Base-by-base conservation (phyloP, 2,888 invertebrate species). In the Lycia hirtaria region DNA sequence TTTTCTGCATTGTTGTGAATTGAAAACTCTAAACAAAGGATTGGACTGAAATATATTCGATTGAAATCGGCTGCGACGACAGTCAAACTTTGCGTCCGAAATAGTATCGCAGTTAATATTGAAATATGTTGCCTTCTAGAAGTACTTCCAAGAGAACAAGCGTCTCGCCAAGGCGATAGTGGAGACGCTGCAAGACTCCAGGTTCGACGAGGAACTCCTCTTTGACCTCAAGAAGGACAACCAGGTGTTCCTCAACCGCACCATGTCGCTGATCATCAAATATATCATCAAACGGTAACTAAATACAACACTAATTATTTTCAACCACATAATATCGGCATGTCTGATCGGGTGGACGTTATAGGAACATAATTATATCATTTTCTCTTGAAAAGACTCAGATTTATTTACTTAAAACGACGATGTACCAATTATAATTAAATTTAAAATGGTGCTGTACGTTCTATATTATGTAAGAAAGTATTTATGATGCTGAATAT, bases 161-260 rank as follows among this genome's bases (percentile, higher is more conserved):
- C 74, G 67, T 0, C 53, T 90, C 0, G 74, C 85, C 0, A 88
- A 86, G 49, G 70, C 77, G 0, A 79, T 84, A 20, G 85, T 90
- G 14, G 88, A 88, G 45, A 83, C 85, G 0, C 60, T 90, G 0
- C 89, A 90, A 51, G 88, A 90, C 67, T 44, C 73, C 6, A 76
- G 65, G 19, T 89, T 86, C 41, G 78, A 87, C 1, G 69, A 80
- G 1, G 87, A 90, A 43, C 66, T 90, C 12, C 76, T 88, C 1
- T 88, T 87, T 53, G 90, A 90, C 62, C 72, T 90, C 62, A 89
- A 85, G 78, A 89, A 89, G 60, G 89, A 90, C 60, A 90, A 90
- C 72, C 89, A 90, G 68, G 78, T 87, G 2, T 85, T 76, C 65
- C 69, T 87, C 5, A 90, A 90, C 70, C 72, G 89, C 1, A 89